Evolutionary conservation across 1,140 invertebrate species (phyloP), one percentile per base, ranked within the genome.

Genomic region (Colletes latitarsis): DNA sequence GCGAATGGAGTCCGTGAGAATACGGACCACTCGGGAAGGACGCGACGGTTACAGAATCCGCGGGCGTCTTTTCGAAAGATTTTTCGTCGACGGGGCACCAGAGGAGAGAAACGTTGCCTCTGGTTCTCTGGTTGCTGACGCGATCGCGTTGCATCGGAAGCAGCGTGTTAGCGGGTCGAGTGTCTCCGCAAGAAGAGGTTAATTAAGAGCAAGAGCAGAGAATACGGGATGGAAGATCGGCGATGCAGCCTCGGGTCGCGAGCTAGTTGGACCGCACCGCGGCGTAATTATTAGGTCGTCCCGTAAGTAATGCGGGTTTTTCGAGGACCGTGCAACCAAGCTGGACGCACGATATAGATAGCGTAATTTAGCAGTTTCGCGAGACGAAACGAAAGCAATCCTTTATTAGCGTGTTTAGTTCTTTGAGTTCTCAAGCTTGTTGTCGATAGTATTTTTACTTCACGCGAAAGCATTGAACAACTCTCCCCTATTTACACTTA

Each of bases 111-210:
- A 0, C n/a, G 58, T 10, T 60, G 58, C 21, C 19, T 6, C 52
- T 12, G 39, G 10, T 66, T n/a, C 60, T 30, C 30, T 30, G 21
- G 39, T 15, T 6, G 39, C 15, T 9, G 17, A 60, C 77, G 21
- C 68, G 67, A 17, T 66, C 84, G 75, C 73, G 66, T 80, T 52
- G 30, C 68, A 87, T 90, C 83, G 77, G 82, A 83, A 68, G 77
- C 79, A 88, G 72, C 84, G 82, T 87, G 84, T 88, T 78, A 88
- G 62, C 83, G 79, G 86, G 88, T 91, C 88, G 84, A 88, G 86
- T 86, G 84, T 83, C 86, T 78, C 74, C 64, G 75, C 76, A 64
- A 64, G 67, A 77, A 79, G 79, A 79, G 73, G 81, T 88, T 91
- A 91, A 91, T 89, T 90, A 89, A 80, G 80, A 79, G 10, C 72